phyloP scores from a whole-genome alignment of 23 tunicate genomes.

The Styela plicata region DNA sequence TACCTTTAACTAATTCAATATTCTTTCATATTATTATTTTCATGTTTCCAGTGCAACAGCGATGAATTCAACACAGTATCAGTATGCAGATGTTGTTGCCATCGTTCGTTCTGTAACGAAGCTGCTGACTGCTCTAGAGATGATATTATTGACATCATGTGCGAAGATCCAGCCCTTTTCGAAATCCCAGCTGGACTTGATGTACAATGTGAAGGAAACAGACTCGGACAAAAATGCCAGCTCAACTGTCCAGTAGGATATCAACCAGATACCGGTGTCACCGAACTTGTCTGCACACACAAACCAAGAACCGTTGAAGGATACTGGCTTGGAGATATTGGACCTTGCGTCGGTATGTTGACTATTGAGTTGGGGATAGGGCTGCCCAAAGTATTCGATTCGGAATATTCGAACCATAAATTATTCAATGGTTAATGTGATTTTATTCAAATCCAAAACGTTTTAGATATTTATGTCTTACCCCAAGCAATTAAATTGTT shows the following conservation, averaged over 20 bases:
- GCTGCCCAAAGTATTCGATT: too few species aligned
- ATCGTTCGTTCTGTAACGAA: constrained; percentile 56
- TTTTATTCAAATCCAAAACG: too few species aligned
- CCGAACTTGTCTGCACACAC: constrained; percentile 59
- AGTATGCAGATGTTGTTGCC: constrained; percentile 96
- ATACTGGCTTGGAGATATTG: constrained; percentile 70
- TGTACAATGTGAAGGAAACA: constrained; percentile 55
- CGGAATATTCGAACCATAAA: too few species aligned
- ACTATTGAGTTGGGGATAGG: too few species aligned
- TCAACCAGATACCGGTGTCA: constrained; percentile 45
- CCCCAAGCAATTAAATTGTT: too few species aligned
- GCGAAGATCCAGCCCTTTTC: constrained; percentile 57
- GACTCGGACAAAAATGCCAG: constrained; percentile 65
- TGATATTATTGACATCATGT: constrained; percentile 54
- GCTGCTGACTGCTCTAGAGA: constrained; percentile 60
- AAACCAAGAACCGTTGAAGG: constrained; percentile 71
- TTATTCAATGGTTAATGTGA: too few species aligned
- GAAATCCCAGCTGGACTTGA: constrained; percentile 34
- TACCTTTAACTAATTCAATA: too few species aligned
- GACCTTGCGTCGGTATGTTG: constrained; percentile 85
- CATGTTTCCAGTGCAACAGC: constrained; percentile 47
- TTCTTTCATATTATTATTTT: too few species aligned
- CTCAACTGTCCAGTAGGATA: constrained; percentile 77
- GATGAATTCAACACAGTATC: constrained; percentile 26
- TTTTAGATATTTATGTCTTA: too few species aligned